phyloP scores from a whole-genome alignment of 2,888 invertebrate species.

The Fragum whitleyi region DNA sequence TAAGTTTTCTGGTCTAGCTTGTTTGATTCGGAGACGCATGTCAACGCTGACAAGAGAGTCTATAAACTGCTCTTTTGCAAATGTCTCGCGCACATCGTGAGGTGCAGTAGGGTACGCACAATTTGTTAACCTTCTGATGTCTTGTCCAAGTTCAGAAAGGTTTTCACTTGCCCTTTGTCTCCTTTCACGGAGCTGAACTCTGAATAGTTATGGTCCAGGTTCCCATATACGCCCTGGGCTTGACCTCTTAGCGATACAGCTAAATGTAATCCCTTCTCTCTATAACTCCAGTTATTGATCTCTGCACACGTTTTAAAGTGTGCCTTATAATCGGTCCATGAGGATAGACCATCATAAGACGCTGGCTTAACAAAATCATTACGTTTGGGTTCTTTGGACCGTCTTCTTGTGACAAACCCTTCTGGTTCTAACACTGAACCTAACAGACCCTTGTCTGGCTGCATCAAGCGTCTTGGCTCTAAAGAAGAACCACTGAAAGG shows the following conservation, averaged over 20 bases:
- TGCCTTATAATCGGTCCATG: constrained; percentile 12
- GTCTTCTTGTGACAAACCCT: no score
- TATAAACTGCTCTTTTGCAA: constrained; percentile 5
- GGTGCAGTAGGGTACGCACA: constrained; percentile 1
- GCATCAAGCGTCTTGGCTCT: no score
- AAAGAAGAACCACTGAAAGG: no score
- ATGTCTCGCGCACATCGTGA: neutral
- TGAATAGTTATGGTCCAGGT: neutral
- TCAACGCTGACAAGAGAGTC: neutral
- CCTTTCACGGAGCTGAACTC: constrained; percentile 2
- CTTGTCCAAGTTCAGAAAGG: neutral
- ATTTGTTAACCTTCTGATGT: constrained; percentile 13
- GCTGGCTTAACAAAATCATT: neutral
- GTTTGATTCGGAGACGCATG: constrained; percentile 2
- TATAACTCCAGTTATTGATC: constrained; percentile 2
- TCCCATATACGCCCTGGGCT: constrained; percentile 5
- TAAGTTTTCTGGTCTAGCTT: no score
- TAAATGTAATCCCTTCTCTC: no score
- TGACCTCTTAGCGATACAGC: no score
- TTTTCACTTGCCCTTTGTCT: neutral
- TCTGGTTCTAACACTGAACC: no score
- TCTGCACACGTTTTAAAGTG: constrained; percentile 10
- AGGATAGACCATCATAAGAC: neutral
- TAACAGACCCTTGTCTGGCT: no score
- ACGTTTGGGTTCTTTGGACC: neutral